Conservation (phyloP, 2,797 vertebrate species). For the Epinephelus coioides region DNA sequence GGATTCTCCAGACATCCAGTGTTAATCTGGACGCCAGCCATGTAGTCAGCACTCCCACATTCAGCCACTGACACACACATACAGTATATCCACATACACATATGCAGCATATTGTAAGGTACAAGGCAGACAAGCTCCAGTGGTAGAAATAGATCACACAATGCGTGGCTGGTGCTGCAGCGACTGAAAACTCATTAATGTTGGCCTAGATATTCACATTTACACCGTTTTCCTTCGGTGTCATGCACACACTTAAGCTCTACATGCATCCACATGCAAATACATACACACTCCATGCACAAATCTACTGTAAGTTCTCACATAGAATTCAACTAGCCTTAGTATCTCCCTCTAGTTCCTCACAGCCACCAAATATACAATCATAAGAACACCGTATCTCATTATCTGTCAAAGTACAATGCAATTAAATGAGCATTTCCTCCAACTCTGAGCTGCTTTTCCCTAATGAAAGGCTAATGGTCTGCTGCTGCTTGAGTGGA, state of each 20-base stretch:
- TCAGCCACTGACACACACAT: conserved; percentile 3
- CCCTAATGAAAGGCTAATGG: conserved; percentile 51
- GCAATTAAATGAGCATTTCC: conserved; percentile 34
- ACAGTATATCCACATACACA: not conserved
- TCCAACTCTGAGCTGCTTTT: conserved; percentile 19
- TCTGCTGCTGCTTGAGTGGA: conserved; percentile 34
- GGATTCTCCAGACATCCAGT: conserved; percentile 17
- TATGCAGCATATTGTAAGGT: not conserved
- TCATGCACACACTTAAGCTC: conserved; percentile 33
- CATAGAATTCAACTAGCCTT: not conserved
- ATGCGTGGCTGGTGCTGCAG: conserved; percentile 42
- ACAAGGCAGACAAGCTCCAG: conserved; percentile 19
- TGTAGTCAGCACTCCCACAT: conserved; percentile 30
- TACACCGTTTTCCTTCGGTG: conserved; percentile 43
- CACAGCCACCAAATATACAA: conserved; percentile 8
- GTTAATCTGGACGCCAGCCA: conserved; percentile 24
- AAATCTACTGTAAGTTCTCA: conserved; percentile 8
- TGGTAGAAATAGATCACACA: conserved; percentile 63
- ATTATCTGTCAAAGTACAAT: not conserved
- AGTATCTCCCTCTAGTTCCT: too few relatives aligned
- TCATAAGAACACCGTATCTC: not conserved
- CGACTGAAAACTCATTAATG: conserved; percentile 69
- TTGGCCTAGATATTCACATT: conserved; percentile 76
- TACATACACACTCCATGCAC: conserved; percentile 1
- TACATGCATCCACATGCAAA: conserved; percentile 17